Percentiles rank a stretch among this genome's conserved stretches.
Conservation (phyloP, 2,113 vertebrate species). For the Varanus komodoensis region DNA sequence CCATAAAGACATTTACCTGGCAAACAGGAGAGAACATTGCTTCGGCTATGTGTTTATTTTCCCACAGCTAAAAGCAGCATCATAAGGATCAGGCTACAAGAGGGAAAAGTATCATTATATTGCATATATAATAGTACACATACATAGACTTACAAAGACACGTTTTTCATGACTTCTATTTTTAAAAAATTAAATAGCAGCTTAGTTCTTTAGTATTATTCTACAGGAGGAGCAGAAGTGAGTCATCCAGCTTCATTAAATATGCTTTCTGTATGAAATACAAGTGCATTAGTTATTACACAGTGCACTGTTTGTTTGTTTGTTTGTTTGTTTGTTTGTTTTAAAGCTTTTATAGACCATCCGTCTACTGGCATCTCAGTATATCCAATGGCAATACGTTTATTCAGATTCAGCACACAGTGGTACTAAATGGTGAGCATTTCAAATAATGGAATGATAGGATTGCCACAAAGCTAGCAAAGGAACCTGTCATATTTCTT, state of each 20-base stretch:
- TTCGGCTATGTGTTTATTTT: not conserved
- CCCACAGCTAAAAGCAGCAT: not conserved
- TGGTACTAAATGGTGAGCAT: constrained; percentile 1
- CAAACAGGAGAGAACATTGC: not conserved
- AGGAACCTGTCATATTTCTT: not conserved
- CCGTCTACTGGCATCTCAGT: not conserved
- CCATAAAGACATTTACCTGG: not conserved
- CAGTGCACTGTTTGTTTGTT: not conserved
- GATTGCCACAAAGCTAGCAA: not conserved
- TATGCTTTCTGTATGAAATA: constrained; percentile 1
- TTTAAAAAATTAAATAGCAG: not conserved
- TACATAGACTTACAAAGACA: not conserved
- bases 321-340: no score
- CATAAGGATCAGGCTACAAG: not conserved
- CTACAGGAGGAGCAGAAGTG: not conserved
- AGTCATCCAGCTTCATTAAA: constrained; percentile 13
- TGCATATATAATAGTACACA: not conserved
- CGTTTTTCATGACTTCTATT: not conserved
- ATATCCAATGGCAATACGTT: not conserved
- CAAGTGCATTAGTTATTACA: constrained; percentile 6
- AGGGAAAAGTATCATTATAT: not conserved
- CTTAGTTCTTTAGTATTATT: not conserved
- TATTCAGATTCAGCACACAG: not conserved
- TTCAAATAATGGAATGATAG: constrained; percentile 1
- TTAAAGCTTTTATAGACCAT: no score